phyloP scores from a whole-genome alignment of 64 coral and sea anemone genomes.

The Astreopora myriophthalma region DNA sequence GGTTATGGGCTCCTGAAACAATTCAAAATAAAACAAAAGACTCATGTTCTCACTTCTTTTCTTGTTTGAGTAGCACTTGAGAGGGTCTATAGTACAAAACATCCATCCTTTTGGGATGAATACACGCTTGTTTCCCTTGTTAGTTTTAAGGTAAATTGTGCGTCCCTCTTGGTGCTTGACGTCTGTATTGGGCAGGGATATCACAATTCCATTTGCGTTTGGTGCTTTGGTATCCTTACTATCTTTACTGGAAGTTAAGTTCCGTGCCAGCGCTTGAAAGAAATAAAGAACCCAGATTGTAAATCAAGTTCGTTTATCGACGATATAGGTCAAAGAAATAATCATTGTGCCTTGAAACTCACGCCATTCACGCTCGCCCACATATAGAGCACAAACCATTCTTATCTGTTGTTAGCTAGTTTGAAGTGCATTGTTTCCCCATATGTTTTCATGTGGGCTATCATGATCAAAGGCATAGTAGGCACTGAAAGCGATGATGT shows the following conservation, averaged over 20 bases:
- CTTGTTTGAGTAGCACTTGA: constrained; percentile 42
- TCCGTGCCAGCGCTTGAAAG: not conserved
- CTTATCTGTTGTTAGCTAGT: too few relatives aligned
- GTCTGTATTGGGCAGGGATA: not conserved
- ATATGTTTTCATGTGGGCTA: too few relatives aligned
- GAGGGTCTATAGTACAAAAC: constrained; percentile 58
- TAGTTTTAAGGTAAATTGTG: constrained; percentile 50
- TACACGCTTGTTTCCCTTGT: constrained; percentile 30
- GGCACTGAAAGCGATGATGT: too few relatives aligned
- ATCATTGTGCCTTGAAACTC: too few relatives aligned
- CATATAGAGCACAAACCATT: too few relatives aligned
- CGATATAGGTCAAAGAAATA: too few relatives aligned
- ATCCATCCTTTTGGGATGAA: constrained; percentile 77
- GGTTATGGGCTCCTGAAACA: too few relatives aligned
- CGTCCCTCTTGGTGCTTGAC: not conserved
- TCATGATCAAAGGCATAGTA: too few relatives aligned
- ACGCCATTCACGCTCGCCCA: too few relatives aligned
- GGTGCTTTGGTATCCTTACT: not conserved
- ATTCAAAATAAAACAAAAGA: not conserved
- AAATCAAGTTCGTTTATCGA: too few relatives aligned
- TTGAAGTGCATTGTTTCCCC: too few relatives aligned
- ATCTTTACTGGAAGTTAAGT: not conserved
- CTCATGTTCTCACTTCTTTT: constrained; percentile 30
- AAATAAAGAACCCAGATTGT: not conserved
- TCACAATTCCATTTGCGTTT: not conserved